Evolutionary conservation across 2,797 vertebrate genomes (phyloP), one percentile per base, ranked within the genome.

Genomic region (Sphaeramia orbicularis): DNA sequence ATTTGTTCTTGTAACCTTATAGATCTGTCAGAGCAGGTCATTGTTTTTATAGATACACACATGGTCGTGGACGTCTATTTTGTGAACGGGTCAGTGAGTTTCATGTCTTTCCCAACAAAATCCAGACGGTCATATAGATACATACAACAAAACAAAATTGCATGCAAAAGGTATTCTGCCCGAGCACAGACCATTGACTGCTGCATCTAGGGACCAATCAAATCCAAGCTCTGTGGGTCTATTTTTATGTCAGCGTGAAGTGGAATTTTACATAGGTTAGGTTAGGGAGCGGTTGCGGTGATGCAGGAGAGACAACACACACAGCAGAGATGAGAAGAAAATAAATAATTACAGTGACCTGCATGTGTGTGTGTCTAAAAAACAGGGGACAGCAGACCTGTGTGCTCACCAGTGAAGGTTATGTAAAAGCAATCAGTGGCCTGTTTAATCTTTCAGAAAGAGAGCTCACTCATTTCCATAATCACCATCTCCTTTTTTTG

Each of bases 391-490:
- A 45, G 38, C n/a, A n/a, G 56, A 53, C 41, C 54, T 53, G 57
- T 55, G 60, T 69, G 68, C 71, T 51, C 67, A 48, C 43, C 71
- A 82, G 71, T 75, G 74, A 83, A 79, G 83, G 84, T 91, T 92
- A 82, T 87, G 86, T 85, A 87, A 91, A 91, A 92, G 91, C 86
- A 92, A 92, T 92, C 90, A 93, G 86, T 78, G 82, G 85, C 74
- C 76, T 90, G 83, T 91, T 92, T 91, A 92, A 92, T 91, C 87
- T 89, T 83, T 77, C 70, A 87, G 78, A 86, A 75, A 85, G 81
- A 85, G 76, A 80, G 75, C 69, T 59, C 49, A 58, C 83, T 89
- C 86, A 92, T 93, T 92, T 91, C 84, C 91, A 93, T 91, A 91
- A 93, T 91, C 80, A 82, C 65, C 84, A 78, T 85, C 87, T 77